phyloP scores from a whole-genome alignment of 2,888 invertebrate species.

The Microctonus aethiopoides region DNA sequence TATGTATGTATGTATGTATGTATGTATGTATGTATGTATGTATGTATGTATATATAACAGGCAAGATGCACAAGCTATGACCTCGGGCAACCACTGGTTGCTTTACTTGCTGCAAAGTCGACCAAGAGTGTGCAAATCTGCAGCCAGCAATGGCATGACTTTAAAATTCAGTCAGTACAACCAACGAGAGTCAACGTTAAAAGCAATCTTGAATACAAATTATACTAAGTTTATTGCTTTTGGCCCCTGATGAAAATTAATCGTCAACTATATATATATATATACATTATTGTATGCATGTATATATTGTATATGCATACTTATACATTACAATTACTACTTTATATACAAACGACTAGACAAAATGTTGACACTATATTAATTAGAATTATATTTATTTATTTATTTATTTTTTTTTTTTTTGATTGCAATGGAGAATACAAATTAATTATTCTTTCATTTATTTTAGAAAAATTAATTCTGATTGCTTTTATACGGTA shows the following conservation, averaged over 20 bases:
- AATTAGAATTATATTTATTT: background rate
- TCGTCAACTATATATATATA: constrained; percentile 11
- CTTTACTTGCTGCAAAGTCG: constrained; percentile 17
- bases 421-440: background rate
- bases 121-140: constrained; percentile 6
- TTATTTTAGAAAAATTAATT: background rate
- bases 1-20: constrained; percentile 13
- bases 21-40: no score
- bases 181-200: constrained; percentile 30
- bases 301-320: no score
- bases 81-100: constrained; percentile 42
- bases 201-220: constrained; percentile 36
- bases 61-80: constrained; percentile 36
- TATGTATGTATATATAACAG: constrained; percentile 12
- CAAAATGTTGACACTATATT: background rate
- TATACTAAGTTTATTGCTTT: constrained; percentile 25
- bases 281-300: background rate
- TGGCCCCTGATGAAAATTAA: constrained; percentile 28
- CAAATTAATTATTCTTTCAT: background rate
- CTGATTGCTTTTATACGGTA: background rate
- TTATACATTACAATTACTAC: no score
- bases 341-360: background rate
- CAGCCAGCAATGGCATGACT: constrained; percentile 11
- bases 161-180: constrained; percentile 28
- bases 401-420: no score